Percentiles rank a stretch among this genome's conserved stretches.
Evolutionary conservation across 2,888 invertebrate genomes (phyloP).

Genomic region (Polyploca ridens): DNA sequence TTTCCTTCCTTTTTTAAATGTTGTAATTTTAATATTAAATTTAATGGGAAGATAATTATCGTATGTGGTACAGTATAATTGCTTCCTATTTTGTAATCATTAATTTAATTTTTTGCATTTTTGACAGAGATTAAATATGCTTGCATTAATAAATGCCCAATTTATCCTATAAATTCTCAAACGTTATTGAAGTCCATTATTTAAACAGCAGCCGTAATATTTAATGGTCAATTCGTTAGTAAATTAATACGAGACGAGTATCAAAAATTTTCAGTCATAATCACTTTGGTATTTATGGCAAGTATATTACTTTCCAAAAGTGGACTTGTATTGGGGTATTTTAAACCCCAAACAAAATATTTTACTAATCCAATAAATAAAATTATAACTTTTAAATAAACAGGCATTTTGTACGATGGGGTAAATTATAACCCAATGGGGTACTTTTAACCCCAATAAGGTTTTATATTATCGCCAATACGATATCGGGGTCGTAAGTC

Average conservation of each 20-base stretch:
- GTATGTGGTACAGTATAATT: too few relatives aligned
- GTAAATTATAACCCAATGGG: not conserved
- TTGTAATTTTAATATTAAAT: too few relatives aligned
- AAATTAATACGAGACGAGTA: not conserved
- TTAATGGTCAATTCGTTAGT: conserved; percentile 1
- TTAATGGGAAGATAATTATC: too few relatives aligned
- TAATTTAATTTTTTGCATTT: too few relatives aligned
- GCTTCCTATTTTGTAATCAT: too few relatives aligned
- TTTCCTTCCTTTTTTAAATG: too few relatives aligned
- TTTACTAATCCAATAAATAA: not conserved
- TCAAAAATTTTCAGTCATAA: not conserved
- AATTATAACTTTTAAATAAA: not conserved
- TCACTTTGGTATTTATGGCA: conserved; percentile 6
- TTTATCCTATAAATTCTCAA: too few relatives aligned
- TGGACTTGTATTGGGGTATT: not conserved
- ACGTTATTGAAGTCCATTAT: not conserved
- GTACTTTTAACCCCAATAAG: not conserved
- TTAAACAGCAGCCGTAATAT: not conserved
- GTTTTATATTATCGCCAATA: not conserved
- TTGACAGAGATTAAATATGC: too few relatives aligned
- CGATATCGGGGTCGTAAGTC: too few relatives aligned
- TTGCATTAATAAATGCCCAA: too few relatives aligned
- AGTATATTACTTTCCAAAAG: not conserved
- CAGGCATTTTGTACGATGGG: not conserved
- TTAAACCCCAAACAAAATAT: not conserved